A percentile compares a stretch with the other conserved stretches of the same genome.
Evolutionary conservation across 2,113 vertebrate species (phyloP).

Genomic region (rat (Rattus norvegicus)): GRCr8 NC_086031.1:22635501-22636000

Average conservation of each 20-base stretch:
- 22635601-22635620: background rate
- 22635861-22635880: background rate
- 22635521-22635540: background rate
- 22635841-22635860: background rate
- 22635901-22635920: background rate
- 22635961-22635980: background rate
- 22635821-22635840: background rate
- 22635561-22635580: background rate
- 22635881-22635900: background rate
- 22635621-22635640: background rate
- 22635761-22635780: background rate
- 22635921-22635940: background rate
- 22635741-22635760: background rate
- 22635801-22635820: background rate
- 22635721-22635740: background rate
- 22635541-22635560: background rate
- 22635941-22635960: background rate
- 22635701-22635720: background rate
- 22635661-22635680: slow-evolving; percentile 75
- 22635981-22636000: background rate
- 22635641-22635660: slow-evolving; percentile 59
- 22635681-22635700: slow-evolving; percentile 16
- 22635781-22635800: background rate
- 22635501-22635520: background rate
- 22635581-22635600: background rate